phyloP scores from a whole-genome alignment of 2,797 vertebrate genomes.

The Typhlichthys subterraneus region DNA sequence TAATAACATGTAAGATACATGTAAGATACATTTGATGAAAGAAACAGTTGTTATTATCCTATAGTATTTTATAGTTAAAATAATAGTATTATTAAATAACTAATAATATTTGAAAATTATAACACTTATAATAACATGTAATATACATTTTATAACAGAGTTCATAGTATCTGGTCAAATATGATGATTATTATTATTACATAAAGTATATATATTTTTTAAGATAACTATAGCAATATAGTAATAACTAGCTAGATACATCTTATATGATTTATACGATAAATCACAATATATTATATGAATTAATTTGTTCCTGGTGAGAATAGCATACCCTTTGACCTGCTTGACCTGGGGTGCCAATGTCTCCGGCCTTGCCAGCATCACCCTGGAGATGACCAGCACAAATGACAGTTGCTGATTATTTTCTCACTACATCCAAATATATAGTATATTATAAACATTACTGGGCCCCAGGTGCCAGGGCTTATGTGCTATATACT shows the following conservation, averaged over 20 bases:
- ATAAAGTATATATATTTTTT: no score
- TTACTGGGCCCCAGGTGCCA: no score
- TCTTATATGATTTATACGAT: not conserved
- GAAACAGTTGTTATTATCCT: not conserved
- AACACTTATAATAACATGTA: no score
- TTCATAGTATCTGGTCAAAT: no score
- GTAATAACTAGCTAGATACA: not conserved
- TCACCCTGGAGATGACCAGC: constrained; percentile 83
- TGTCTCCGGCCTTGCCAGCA: constrained; percentile 91
- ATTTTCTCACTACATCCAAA: not conserved
- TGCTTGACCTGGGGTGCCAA: constrained; percentile 84
- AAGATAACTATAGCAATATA: no score
- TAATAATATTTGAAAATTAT: no score
- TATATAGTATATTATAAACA: constrained; percentile 34
- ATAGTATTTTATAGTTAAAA: not conserved
- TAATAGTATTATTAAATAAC: no score
- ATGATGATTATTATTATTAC: no score
- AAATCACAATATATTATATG: not conserved
- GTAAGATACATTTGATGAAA: not conserved
- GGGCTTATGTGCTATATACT: no score
- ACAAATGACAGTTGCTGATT: not conserved
- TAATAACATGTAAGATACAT: no score
- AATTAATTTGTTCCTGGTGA: not conserved
- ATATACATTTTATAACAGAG: no score
- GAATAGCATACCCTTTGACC: constrained; percentile 87